Conservation (phyloP, 2,888 invertebrate species). For the Drosophila infuscata region DNA sequence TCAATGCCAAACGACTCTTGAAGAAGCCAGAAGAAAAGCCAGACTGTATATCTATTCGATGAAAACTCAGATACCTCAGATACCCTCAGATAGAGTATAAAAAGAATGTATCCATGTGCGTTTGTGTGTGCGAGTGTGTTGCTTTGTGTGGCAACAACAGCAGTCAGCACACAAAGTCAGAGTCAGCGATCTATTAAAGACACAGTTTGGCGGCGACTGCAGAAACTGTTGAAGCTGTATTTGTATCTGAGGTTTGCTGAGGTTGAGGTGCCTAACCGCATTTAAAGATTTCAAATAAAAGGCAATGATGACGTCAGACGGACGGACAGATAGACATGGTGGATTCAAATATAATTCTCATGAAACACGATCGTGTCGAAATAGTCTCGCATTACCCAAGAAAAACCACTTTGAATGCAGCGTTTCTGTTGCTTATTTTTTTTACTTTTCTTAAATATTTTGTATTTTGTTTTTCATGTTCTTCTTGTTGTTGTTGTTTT, state of each 20-base stretch:
- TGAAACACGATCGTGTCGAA: constrained; percentile 74
- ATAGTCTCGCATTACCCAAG: constrained; percentile 70
- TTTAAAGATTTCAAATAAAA: constrained; percentile 57
- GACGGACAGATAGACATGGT: background rate
- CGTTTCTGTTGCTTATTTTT: constrained; percentile 26
- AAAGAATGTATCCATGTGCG: constrained; percentile 1
- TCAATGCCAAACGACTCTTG: background rate
- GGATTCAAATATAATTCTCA: constrained; percentile 58
- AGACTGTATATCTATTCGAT: background rate
- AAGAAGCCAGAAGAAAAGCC: background rate
- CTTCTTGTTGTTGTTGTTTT: background rate
- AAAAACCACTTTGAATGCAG: constrained; percentile 53
- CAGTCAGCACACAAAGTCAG: constrained; percentile 23
- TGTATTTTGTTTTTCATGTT: constrained; percentile 8
- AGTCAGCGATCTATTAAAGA: constrained; percentile 31
- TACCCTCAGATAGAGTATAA: background rate
- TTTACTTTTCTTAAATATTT: constrained; percentile 7
- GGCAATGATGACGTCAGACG: constrained; percentile 40
- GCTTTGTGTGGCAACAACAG: constrained; percentile 35
- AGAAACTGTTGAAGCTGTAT: constrained; percentile 34
- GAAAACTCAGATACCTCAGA: background rate
- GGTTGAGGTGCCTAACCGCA: constrained; percentile 74
- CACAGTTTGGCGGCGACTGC: constrained; percentile 28
- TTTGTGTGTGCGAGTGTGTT: background rate
- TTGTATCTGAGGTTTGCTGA: constrained; percentile 2